These are phyloP conservation scores for Cyclura pinguis DNA, from an alignment of 2,797 vertebrate genomes.

Conservation along the genomic window DNA sequence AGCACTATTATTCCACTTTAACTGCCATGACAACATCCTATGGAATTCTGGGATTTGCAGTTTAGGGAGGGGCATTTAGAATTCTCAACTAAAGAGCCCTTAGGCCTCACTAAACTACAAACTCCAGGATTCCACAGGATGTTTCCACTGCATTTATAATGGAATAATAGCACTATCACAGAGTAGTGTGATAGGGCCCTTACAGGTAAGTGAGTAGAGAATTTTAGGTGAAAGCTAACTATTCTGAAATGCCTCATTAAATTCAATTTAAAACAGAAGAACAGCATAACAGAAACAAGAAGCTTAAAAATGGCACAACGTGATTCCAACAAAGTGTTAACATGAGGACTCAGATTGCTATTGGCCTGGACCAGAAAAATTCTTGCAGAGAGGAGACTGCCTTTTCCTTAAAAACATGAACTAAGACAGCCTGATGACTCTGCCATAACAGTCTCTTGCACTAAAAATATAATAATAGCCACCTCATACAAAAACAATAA, in stretches of 20 bases:
- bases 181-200: background rate
- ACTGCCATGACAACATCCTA: too few relatives aligned
- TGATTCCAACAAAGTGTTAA: too few relatives aligned
- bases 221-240: background rate
- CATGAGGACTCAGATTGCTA: background rate
- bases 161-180: too few relatives aligned
- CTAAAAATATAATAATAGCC: background rate
- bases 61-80: too few relatives aligned
- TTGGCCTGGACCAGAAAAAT: background rate
- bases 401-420: background rate
- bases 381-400: background rate
- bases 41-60: too few relatives aligned
- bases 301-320: background rate
- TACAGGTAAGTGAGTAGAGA: background rate
- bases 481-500: background rate
- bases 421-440: background rate
- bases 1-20: too few relatives aligned
- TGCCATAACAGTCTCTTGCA: background rate
- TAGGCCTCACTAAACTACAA: too few relatives aligned
- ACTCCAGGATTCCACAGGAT: too few relatives aligned
- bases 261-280: background rate
- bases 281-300: background rate
- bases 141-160: too few relatives aligned
- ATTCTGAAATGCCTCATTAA: background rate
- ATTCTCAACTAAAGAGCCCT: too few relatives aligned